phyloP scores from a whole-genome alignment of 2,888 invertebrate species.

The Eupsilia transversa region DNA sequence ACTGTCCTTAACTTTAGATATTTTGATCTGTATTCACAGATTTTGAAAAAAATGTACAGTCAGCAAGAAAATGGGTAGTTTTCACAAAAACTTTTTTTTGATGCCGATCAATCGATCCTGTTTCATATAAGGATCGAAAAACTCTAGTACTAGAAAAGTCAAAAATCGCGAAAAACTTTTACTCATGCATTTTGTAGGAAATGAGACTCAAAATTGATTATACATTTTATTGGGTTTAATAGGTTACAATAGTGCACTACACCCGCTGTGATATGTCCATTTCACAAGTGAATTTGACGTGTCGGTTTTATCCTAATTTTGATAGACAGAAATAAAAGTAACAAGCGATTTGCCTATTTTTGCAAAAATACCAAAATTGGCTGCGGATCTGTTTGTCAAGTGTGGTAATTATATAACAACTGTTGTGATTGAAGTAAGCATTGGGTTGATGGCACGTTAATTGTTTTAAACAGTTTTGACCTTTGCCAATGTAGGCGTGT shows the following conservation, averaged over 20 bases:
- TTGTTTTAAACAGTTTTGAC: background rate
- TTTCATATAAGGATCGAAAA: too few relatives aligned
- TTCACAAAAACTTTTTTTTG: too few relatives aligned
- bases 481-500: background rate
- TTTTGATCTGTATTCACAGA: too few relatives aligned
- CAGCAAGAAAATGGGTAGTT: too few relatives aligned
- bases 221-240: background rate
- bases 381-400: background rate
- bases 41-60: too few relatives aligned
- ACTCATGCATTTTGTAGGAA: too few relatives aligned
- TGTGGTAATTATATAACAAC: background rate
- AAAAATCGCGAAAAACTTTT: too few relatives aligned
- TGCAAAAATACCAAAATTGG: background rate
- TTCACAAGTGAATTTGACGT: background rate
- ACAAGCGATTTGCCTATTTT: background rate
- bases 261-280: background rate
- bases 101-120: too few relatives aligned
- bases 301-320: background rate
- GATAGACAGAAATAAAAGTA: background rate
- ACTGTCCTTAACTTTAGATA: too few relatives aligned
- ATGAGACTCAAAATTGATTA: too few relatives aligned
- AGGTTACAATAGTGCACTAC: background rate
- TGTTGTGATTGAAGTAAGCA: background rate
- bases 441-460: background rate
- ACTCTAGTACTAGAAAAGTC: too few relatives aligned